phyloP scores from a whole-genome alignment of 1,140 invertebrate genomes.

The Drosophila rhopaloa region DNA sequence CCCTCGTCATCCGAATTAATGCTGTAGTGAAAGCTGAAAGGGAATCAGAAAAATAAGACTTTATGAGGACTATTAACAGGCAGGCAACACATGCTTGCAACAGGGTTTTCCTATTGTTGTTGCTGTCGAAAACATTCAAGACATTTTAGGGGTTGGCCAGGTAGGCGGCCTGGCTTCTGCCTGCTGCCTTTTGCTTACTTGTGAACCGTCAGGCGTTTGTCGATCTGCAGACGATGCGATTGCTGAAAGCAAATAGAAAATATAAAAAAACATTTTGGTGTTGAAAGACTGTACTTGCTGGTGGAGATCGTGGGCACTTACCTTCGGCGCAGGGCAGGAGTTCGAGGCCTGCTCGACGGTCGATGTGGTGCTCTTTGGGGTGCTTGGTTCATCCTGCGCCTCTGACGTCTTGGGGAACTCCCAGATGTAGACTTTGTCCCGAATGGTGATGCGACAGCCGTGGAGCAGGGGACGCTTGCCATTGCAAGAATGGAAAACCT shows the following conservation, averaged over 20 bases:
- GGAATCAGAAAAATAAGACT: slow-evolving; percentile 6
- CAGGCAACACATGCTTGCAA: slow-evolving; percentile 20
- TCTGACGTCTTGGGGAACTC: slow-evolving; percentile 44
- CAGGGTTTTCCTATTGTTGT: slow-evolving; percentile 26
- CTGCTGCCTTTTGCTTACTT: slow-evolving; percentile 61
- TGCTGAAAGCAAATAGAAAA: slow-evolving; percentile 31
- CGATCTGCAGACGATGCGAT: slow-evolving; percentile 43
- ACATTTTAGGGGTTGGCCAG: slow-evolving; percentile 45
- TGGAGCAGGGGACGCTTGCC: slow-evolving; percentile 63
- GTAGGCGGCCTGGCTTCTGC: slow-evolving; percentile 38
- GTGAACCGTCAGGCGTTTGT: slow-evolving; percentile 68
- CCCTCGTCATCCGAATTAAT: slow-evolving; percentile 80
- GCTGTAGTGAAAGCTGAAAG: slow-evolving; percentile 71
- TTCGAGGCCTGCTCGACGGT: slow-evolving; percentile 60
- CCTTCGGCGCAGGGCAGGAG: slow-evolving; percentile 70
- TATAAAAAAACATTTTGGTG: background rate
- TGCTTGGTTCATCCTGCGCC: slow-evolving; percentile 19
- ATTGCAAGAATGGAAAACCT: slow-evolving; percentile 18
- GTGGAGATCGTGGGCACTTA: slow-evolving; percentile 21
- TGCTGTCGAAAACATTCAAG: background rate
- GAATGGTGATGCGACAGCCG: slow-evolving; percentile 61
- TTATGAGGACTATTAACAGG: background rate
- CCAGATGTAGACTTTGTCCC: slow-evolving; percentile 66
- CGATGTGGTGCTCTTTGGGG: slow-evolving; percentile 51
- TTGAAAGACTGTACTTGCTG: slow-evolving; percentile 29